A percentile compares a stretch with the other conserved stretches of the same genome.
Conservation (phyloP, 1,140 invertebrate species). For the Ooceraea biroi region DNA sequence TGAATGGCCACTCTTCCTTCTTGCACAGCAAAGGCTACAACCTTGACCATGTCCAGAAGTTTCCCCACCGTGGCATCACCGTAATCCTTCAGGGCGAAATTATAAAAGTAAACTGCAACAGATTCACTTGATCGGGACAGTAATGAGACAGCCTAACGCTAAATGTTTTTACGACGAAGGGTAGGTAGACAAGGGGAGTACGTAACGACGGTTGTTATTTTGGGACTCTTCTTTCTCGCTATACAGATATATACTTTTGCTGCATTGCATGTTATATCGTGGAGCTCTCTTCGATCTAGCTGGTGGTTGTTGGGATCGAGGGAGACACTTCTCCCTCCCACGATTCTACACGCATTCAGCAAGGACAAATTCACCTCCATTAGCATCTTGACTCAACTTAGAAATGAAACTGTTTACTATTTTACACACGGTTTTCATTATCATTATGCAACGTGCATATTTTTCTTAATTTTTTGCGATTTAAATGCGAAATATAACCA, state of each 20-base stretch:
- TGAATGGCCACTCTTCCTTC: constrained; percentile 95
- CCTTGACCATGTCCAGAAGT: constrained; percentile 95
- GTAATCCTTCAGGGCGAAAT: constrained; percentile 95
- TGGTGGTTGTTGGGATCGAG: constrained; percentile 48
- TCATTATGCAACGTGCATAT: constrained; percentile 6
- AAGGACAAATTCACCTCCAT: constrained; percentile 37
- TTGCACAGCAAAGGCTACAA: constrained; percentile 93
- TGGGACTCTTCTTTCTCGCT: constrained; percentile 41
- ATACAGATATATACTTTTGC: constrained; percentile 70
- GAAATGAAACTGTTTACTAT: constrained; percentile 9
- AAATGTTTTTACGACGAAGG: not conserved
- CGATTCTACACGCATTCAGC: constrained; percentile 22
- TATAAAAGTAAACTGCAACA: constrained; percentile 93
- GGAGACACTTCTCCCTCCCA: constrained; percentile 29
- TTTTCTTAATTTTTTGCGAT: no score
- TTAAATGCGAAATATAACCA: constrained; percentile 11
- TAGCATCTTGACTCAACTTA: not conserved
- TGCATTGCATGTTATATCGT: constrained; percentile 81
- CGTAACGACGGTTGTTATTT: constrained; percentile 23
- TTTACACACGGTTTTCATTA: not conserved
- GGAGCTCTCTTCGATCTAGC: constrained; percentile 79
- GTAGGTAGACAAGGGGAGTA: not conserved
- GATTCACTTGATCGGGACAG: constrained; percentile 4
- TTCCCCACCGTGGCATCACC: constrained; percentile 91
- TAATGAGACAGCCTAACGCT: not conserved